A percentile compares a stretch with the other conserved stretches of the same genome.
Evolutionary conservation across 2,888 invertebrate species (phyloP).

Genomic region (Trichogramma dendrolimi): DNA sequence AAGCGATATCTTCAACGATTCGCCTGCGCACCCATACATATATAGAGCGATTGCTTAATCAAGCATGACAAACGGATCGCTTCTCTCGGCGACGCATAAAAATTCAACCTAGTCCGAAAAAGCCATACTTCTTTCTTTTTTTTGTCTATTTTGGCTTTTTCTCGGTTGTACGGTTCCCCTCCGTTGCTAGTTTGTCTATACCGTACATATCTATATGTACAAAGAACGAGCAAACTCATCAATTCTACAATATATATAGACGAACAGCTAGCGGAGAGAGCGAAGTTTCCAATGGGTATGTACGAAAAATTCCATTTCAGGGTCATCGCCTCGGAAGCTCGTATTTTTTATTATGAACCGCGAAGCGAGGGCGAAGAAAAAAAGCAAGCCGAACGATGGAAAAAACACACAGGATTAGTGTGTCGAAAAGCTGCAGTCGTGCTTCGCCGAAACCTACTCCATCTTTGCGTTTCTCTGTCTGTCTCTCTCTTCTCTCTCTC

Average conservation of each 20-base stretch:
- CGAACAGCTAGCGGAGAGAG: too few relatives aligned
- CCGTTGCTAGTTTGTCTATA: not conserved
- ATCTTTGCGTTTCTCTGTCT: slow-evolving; percentile 1
- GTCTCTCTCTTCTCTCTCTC: slow-evolving; percentile 3
- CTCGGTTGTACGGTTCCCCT: not conserved
- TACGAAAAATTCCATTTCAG: not conserved
- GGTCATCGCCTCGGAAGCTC: slow-evolving; percentile 6
- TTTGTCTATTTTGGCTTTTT: too few relatives aligned
- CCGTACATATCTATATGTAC: too few relatives aligned
- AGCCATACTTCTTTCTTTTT: not conserved
- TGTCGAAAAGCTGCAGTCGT: slow-evolving; percentile 9
- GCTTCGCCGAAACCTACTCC: not conserved
- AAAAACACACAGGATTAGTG: too few relatives aligned
- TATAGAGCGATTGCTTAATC: slow-evolving; percentile 8
- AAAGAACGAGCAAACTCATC: too few relatives aligned
- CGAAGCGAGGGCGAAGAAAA: slow-evolving; percentile 12
- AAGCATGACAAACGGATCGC: slow-evolving; percentile 2
- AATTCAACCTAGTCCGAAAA: slow-evolving; percentile 1
- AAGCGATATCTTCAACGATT: slow-evolving; percentile 9
- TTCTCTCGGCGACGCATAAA: not conserved
- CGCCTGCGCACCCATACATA: not conserved
- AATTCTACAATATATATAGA: too few relatives aligned
- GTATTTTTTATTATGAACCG: slow-evolving; percentile 11
- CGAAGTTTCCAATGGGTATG: too few relatives aligned
- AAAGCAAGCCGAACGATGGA: slow-evolving; percentile 8